Evolutionary conservation across 2,113 vertebrate species (phyloP).

Genomic region (Donacobius atricapilla): DNA sequence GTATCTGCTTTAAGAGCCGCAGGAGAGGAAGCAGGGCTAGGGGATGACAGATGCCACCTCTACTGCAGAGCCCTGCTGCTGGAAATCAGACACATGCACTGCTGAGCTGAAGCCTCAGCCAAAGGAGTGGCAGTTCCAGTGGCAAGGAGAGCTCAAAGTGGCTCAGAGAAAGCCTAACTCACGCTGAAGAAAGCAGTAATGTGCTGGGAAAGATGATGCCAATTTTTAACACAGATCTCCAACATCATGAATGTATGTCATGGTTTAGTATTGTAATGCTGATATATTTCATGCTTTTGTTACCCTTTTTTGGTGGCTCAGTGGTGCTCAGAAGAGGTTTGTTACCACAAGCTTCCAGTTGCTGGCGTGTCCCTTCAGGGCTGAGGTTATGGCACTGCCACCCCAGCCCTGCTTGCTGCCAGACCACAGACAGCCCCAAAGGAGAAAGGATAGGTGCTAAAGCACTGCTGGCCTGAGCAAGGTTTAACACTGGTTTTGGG

Average conservation of each 20-base stretch:
- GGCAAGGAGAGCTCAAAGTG: neutral
- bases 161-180: neutral
- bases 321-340: neutral
- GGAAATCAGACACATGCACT: neutral
- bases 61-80: neutral
- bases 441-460: neutral
- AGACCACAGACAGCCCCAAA: neutral
- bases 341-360: neutral
- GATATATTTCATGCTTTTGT: neutral
- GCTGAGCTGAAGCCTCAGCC: neutral
- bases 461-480: neutral
- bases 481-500: neutral
- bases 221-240: neutral
- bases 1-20: neutral
- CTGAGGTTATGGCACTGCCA: neutral
- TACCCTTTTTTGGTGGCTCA: neutral
- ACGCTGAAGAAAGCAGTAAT: accelerated
- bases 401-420: accelerated
- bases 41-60: neutral
- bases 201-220: neutral
- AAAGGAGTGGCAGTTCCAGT: neutral
- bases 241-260: neutral
- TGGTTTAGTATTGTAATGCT: neutral
- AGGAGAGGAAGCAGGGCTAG: neutral
- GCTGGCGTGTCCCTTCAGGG: accelerated